Evolutionary conservation across 2,113 vertebrate species (phyloP).

Genomic region (Pithys albifrons): DNA sequence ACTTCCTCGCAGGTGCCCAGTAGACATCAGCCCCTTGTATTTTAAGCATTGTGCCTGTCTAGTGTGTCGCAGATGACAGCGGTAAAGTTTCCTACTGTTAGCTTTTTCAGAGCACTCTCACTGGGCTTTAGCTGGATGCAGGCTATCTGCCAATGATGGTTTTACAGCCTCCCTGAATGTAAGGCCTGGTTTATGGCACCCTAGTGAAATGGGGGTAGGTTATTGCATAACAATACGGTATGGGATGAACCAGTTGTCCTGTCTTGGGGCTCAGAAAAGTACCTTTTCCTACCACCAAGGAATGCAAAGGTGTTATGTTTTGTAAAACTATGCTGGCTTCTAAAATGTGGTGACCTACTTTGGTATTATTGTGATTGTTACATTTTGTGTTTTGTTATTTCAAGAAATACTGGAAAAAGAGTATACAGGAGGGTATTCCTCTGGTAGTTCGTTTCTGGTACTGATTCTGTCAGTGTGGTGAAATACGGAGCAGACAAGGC

Average conservation of each 20-base stretch:
- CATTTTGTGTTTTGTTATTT: background rate
- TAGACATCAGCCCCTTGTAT: background rate
- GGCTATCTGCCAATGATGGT: background rate
- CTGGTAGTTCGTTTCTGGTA: background rate
- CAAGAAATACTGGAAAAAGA: background rate
- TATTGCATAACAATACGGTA: background rate
- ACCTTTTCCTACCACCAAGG: background rate
- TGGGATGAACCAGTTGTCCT: background rate
- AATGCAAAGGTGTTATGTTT: background rate
- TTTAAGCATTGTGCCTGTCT: background rate
- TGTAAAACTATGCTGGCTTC: accelerated
- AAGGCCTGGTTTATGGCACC: background rate
- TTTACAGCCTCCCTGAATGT: slow-evolving; percentile 16
- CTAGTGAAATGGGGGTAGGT: background rate
- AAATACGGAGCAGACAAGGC: background rate
- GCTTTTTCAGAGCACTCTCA: background rate
- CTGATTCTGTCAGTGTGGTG: background rate
- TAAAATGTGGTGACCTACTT: accelerated
- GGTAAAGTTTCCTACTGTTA: background rate
- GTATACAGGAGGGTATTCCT: background rate
- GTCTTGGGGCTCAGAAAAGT: background rate
- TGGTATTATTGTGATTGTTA: background rate
- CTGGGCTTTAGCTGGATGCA: background rate
- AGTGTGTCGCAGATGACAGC: background rate
- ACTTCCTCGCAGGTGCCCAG: background rate